Evolutionary conservation across 2,888 invertebrate genomes (phyloP).

Genomic region (Syrphus vitripennis): DNA sequence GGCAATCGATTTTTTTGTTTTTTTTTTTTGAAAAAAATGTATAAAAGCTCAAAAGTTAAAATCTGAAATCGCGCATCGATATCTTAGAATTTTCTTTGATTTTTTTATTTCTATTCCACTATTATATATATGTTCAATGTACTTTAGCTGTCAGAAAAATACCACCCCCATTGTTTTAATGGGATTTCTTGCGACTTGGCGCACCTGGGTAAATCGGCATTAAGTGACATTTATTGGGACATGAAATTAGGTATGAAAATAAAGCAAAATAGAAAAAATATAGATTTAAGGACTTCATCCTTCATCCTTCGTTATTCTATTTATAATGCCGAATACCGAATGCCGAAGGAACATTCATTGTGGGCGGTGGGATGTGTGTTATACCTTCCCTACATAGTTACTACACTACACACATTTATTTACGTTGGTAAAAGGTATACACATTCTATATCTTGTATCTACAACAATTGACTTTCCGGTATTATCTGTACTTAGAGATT

Average conservation of each 20-base stretch:
- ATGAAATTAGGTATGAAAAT: conserved; percentile 54
- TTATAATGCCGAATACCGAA: too few relatives aligned
- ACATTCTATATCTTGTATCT: conserved; percentile 10
- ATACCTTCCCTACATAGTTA: neutral
- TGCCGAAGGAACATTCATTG: neutral
- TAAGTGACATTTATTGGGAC: conserved; percentile 72
- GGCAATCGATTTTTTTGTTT: neutral
- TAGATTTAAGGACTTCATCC: conserved; percentile 55
- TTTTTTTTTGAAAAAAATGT: neutral
- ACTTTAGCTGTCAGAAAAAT: neutral
- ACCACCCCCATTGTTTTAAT: conserved; percentile 51
- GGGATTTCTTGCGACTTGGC: conserved; percentile 60
- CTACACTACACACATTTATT: neutral
- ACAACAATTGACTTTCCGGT: conserved; percentile 71
- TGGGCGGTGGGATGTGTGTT: neutral
- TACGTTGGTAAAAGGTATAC: neutral
- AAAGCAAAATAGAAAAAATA: conserved; percentile 17
- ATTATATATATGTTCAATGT: neutral
- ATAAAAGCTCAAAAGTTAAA: neutral
- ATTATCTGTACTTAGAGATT: conserved; percentile 69
- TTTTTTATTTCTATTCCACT: neutral
- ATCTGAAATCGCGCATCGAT: conserved; percentile 3
- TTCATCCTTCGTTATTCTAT: too few relatives aligned
- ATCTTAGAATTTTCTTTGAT: neutral
- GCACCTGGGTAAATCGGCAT: conserved; percentile 71